Evolutionary conservation across 2,888 invertebrate species (phyloP).

Genomic region (Drosophila longiperda): DNA sequence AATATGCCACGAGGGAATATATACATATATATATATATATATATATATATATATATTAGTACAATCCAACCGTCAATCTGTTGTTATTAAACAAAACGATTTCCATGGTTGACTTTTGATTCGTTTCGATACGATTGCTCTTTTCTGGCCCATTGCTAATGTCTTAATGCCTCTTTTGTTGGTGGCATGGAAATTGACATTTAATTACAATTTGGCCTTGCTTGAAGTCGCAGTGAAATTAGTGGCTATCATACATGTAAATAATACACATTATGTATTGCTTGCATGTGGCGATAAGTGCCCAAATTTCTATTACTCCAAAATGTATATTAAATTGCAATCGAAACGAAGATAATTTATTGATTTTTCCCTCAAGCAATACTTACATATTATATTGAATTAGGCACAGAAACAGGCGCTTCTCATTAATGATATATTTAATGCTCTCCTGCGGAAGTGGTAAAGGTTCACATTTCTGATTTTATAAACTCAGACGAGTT

Average conservation of each 20-base stretch:
- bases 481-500: background rate
- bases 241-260: constrained; percentile 35
- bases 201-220: constrained; percentile 56
- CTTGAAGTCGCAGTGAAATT: constrained; percentile 44
- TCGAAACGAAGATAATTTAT: constrained; percentile 38
- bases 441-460: constrained; percentile 6
- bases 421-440: constrained; percentile 27
- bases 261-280: constrained; percentile 4
- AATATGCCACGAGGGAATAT: constrained; percentile 40
- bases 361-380: constrained; percentile 27
- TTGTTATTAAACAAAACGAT: constrained; percentile 53
- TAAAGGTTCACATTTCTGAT: constrained; percentile 4
- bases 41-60: background rate
- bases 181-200: constrained; percentile 69
- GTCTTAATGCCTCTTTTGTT: constrained; percentile 49
- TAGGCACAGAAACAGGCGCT: background rate
- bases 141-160: constrained; percentile 42
- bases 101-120: constrained; percentile 43
- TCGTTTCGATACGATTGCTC: constrained; percentile 31
- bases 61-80: background rate
- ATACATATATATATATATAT: background rate
- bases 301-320: constrained; percentile 47
- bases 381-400: constrained; percentile 31
- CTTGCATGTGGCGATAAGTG: constrained; percentile 39
- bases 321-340: constrained; percentile 75